Base-by-base conservation (phyloP, 2,888 invertebrate genomes). In the Tetheella fluctuosa region DNA sequence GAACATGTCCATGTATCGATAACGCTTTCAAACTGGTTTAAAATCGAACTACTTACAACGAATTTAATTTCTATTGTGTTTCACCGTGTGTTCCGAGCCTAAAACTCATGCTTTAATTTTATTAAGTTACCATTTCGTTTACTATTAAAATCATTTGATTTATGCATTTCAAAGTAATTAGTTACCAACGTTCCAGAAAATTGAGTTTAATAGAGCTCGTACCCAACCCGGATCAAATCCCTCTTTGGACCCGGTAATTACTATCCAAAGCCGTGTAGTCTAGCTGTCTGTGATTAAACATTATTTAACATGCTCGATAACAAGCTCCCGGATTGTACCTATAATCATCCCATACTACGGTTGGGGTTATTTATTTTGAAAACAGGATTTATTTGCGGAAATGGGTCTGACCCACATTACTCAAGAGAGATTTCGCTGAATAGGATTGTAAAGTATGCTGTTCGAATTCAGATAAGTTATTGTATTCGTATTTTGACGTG, bases 331-430 rank as follows among this genome's bases (percentile, higher is more conserved):
- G 64, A 68, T 76, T 74, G 71, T 79, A n/a, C n/a, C n/a, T n/a
- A 76, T 77, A 79, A 79, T 79, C 76, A 76, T 71, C 74, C 74
- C 73, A 63, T 69, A 72, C 70, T 70, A 66, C 64, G 69, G 71
- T 76, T 68, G 74, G 77, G 74, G 77, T 88, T 89, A 89, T 89
- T 89, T 90, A 89, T 88, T 86, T 88, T 86, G 85, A 87, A 81
- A 81, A 81, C 78, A 81, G 86, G 88, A 89, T 89, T 90, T 90
- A 90, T 90, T 86, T 87, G 85, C 86, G 87, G 88, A 86, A 88
- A 86, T 84, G 86, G 88, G 87, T 80, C 84, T 81, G 85, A 89
- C 90, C 90, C 88, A 83, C 84, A 89, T 90, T 88, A 89, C 85
- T 90, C 90, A 89, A 83, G 88, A 86, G 86, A 90, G 86, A 88